Conservation (phyloP, 2,888 invertebrate species). For the Protodeltote pygarga region DNA sequence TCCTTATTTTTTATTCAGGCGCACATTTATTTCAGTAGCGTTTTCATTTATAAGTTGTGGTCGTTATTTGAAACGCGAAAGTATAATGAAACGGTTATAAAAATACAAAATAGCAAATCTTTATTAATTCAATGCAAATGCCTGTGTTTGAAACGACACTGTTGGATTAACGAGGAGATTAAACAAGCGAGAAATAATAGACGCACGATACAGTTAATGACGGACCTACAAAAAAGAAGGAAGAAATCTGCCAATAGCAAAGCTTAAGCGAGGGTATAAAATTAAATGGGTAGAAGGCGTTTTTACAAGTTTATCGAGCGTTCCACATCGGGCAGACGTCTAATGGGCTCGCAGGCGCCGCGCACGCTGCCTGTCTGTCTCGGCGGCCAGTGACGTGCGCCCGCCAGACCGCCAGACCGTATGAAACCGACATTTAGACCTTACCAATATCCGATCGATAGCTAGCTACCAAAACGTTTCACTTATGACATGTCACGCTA, state of each 20-base stretch:
- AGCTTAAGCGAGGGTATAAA: conserved; percentile 84
- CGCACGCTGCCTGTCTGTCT: conserved; percentile 83
- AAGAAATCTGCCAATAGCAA: conserved; percentile 85
- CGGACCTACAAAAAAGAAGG: conserved; percentile 75
- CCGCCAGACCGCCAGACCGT: conserved; percentile 55
- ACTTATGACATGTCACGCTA: conserved; percentile 56
- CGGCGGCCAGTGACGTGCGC: conserved; percentile 70
- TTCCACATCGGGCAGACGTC: conserved; percentile 83
- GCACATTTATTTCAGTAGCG: conserved; percentile 15
- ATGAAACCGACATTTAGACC: conserved; percentile 60
- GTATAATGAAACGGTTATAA: conserved; percentile 21
- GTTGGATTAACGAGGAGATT: conserved; percentile 64
- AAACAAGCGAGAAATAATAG: conserved; percentile 75
- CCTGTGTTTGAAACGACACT: conserved; percentile 57
- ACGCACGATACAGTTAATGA: conserved; percentile 79
- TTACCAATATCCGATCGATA: conserved; percentile 70
- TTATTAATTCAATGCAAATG: conserved; percentile 48
- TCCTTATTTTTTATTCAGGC: conserved; percentile 30
- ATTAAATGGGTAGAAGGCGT: conserved; percentile 86
- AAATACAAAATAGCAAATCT: conserved; percentile 36
- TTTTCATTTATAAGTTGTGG: background rate
- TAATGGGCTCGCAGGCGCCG: conserved; percentile 84
- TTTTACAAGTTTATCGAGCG: conserved; percentile 87
- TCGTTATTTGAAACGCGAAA: conserved; percentile 6
- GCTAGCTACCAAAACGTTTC: conserved; percentile 54